phyloP scores from a whole-genome alignment of 1,140 invertebrate genomes.

The Calliphora vicina region DNA sequence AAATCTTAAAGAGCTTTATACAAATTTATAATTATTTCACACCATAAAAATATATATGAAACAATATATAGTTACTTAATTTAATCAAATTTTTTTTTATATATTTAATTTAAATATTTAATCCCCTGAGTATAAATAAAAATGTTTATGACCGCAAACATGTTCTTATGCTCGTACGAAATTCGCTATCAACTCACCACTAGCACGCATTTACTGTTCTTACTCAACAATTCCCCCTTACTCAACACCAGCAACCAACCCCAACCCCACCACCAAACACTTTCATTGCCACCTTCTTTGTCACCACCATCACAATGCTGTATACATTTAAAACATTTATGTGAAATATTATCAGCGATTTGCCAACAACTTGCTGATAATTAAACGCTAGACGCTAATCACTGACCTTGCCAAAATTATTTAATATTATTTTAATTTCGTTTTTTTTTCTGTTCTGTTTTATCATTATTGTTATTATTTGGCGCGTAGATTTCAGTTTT shows the following conservation, averaged over 20 bases:
- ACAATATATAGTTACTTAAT: too few species aligned
- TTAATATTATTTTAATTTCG: not conserved
- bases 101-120: too few species aligned
- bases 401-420: slow-evolving; percentile 8
- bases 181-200: too few species aligned
- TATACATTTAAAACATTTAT: too few species aligned
- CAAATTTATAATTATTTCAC: too few species aligned
- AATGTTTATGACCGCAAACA: too few species aligned
- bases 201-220: not conserved
- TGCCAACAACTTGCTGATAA: not conserved
- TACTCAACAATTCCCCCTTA: too few species aligned
- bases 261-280: not conserved
- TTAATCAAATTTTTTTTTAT: too few species aligned
- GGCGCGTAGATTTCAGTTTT: not conserved
- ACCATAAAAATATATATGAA: too few species aligned
- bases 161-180: too few species aligned
- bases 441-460: not conserved
- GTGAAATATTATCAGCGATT: not conserved
- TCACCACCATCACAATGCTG: not conserved
- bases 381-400: slow-evolving; percentile 8
- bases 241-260: not conserved
- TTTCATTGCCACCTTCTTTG: not conserved
- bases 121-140: too few species aligned
- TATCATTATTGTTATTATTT: not conserved
- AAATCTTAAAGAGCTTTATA: too few species aligned